A percentile compares a stretch with the other conserved stretches of the same genome.
Conservation (phyloP, 2,113 vertebrate genomes). For the Micromys minutus region DNA sequence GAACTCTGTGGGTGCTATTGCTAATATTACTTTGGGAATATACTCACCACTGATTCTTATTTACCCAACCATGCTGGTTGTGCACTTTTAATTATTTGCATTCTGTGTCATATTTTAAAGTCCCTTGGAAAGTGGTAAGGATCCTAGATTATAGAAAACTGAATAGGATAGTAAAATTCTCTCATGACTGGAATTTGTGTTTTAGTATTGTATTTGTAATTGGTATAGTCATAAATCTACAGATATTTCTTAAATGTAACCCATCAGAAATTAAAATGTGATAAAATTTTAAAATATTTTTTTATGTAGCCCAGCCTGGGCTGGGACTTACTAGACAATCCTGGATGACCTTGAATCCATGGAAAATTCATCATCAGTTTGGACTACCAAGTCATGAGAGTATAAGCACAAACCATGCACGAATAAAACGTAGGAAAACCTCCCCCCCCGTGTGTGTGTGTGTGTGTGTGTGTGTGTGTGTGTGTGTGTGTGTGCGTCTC, state of each 20-base stretch:
- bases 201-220: conserved; percentile 46
- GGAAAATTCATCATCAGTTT: background rate
- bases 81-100: background rate
- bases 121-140: background rate
- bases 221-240: background rate
- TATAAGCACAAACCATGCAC: background rate
- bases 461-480: too few relatives aligned
- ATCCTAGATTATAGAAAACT: background rate
- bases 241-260: conserved; percentile 6
- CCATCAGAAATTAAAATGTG: background rate
- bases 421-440: background rate
- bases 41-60: background rate
- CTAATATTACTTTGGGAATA: background rate
- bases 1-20: background rate
- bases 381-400: background rate
- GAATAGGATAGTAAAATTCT: background rate
- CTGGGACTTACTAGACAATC: background rate
- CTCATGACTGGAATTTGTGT: background rate
- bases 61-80: background rate
- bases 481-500: too few relatives aligned
- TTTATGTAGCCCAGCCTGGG: background rate
- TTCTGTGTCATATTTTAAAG: background rate
- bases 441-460: too few relatives aligned
- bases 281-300: background rate
- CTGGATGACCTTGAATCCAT: background rate